These are phyloP conservation scores for Gasterosteus aculeatus DNA, from an alignment of 2,113 vertebrate species.

Conservation along the genomic window DNA sequence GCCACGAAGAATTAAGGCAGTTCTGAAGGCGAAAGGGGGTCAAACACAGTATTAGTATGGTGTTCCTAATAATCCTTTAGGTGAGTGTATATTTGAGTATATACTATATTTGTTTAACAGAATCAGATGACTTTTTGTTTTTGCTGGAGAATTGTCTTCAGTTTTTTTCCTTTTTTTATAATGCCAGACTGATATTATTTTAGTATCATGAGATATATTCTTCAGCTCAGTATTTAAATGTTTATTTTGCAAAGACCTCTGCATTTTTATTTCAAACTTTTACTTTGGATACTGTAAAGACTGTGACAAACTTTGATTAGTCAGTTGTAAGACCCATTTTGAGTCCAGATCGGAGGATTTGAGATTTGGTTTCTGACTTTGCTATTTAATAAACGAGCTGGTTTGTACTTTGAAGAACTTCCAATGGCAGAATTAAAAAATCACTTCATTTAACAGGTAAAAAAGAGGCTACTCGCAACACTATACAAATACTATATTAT, in stretches of 20 bases:
- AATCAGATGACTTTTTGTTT: slow-evolving; percentile 61
- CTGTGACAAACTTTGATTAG: slow-evolving; percentile 96
- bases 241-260: slow-evolving; percentile 88
- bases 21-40: too few species aligned
- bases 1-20: too few species aligned
- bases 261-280: slow-evolving; percentile 87
- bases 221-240: slow-evolving; percentile 88
- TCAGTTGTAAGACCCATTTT: slow-evolving; percentile 91
- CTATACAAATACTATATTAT: background rate
- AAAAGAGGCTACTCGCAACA: background rate
- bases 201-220: slow-evolving; percentile 71
- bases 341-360: slow-evolving; percentile 88
- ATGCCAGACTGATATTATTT: slow-evolving; percentile 77
- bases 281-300: slow-evolving; percentile 93
- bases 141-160: slow-evolving; percentile 67
- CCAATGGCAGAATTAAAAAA: background rate
- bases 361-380: slow-evolving; percentile 87
- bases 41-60: too few species aligned
- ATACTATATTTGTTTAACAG: too few species aligned
- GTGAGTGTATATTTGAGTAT: slow-evolving; percentile 85
- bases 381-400: slow-evolving; percentile 94
- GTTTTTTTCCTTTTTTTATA: slow-evolving; percentile 80
- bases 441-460: background rate
- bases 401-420: slow-evolving; percentile 51
- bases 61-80: too few species aligned